Evolutionary conservation across 2,113 vertebrate species (phyloP).

Genomic region (Mungos mungo): DNA sequence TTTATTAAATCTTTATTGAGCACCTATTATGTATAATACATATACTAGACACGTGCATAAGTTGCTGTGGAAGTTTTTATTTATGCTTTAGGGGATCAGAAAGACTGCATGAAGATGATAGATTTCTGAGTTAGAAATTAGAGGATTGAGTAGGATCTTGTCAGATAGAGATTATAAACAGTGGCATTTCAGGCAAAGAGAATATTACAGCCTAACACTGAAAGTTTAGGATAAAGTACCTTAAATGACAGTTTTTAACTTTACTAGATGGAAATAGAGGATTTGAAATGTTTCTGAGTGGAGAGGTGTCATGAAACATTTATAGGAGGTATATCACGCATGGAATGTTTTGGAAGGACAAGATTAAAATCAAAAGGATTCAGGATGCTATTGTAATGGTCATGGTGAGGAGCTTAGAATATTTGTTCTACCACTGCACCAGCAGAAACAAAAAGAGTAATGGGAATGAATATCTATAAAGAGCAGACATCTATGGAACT

Average conservation of each 20-base stretch:
- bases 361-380: not conserved
- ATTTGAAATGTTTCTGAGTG: not conserved
- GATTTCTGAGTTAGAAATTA: not conserved
- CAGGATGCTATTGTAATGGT: not conserved
- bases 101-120: not conserved
- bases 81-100: not conserved
- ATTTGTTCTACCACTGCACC: not conserved
- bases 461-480: not conserved
- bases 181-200: not conserved
- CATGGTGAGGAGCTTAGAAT: not conserved
- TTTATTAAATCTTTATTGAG: not conserved
- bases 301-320: not conserved
- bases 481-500: not conserved
- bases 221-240: not conserved
- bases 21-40: not conserved
- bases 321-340: not conserved
- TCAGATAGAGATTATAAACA: not conserved
- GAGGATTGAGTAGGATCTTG: not conserved
- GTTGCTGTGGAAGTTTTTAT: not conserved
- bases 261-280: not conserved
- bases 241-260: not conserved
- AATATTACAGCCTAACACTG: not conserved
- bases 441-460: not conserved
- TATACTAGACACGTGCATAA: not conserved
- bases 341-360: not conserved